phyloP scores from a whole-genome alignment of 2,888 invertebrate species.

The Capitulum mitella region DNA sequence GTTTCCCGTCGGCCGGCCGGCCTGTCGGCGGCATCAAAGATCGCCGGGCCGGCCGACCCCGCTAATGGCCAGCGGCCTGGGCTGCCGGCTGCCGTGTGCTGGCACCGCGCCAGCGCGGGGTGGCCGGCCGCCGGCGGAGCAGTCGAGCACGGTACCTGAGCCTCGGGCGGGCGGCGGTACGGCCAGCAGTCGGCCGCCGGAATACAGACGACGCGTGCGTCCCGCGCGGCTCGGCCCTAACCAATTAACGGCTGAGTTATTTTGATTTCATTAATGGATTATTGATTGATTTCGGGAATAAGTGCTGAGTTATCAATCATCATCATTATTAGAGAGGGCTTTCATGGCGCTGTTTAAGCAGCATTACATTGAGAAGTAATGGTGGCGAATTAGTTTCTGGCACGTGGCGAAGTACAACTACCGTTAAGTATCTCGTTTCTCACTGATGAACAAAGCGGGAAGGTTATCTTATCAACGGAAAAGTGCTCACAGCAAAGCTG shows the following conservation, averaged over 20 bases:
- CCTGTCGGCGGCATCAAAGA: too few species aligned
- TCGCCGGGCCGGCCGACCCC: too few species aligned
- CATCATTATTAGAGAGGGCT: background rate
- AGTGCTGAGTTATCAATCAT: background rate
- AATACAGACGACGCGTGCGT: background rate
- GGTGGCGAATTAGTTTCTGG: too few species aligned
- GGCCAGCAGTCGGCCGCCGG: background rate
- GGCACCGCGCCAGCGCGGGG: background rate
- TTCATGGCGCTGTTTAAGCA: background rate
- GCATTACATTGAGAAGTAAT: background rate
- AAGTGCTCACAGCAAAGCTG: too few species aligned
- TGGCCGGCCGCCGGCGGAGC: background rate
- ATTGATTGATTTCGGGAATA: background rate
- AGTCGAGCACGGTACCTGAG: background rate
- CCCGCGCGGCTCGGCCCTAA: background rate
- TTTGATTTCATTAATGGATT: background rate
- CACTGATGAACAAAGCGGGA: too few species aligned
- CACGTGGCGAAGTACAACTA: too few species aligned
- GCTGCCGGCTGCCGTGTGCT: too few species aligned
- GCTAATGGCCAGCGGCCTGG: too few species aligned
- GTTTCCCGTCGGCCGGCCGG: too few species aligned
- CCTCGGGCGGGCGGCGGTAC: background rate
- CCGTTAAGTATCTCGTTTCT: too few species aligned
- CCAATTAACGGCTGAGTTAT: background rate
- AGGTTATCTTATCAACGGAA: too few species aligned